Conservation (phyloP, 2,888 invertebrate genomes). For the Ophion costatus region DNA sequence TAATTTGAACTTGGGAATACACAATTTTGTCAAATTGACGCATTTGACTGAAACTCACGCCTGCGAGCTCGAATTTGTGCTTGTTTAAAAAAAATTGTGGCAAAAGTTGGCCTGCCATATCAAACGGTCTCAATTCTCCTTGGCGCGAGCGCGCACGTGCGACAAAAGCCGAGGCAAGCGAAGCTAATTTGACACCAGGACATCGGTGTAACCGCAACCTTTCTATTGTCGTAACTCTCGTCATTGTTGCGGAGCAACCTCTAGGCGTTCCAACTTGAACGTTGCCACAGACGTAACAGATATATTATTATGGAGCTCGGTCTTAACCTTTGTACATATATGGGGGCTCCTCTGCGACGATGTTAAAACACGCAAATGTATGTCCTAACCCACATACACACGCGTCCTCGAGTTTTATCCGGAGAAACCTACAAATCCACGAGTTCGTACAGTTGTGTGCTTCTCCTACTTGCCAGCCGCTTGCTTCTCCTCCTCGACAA, state of each 20-base stretch:
- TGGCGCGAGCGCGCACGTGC: not conserved
- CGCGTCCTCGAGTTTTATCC: not conserved
- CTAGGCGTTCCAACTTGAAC: slow-evolving; percentile 49
- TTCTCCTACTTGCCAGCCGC: not conserved
- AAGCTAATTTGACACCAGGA: slow-evolving; percentile 23
- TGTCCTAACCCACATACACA: slow-evolving; percentile 1
- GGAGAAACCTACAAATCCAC: slow-evolving; percentile 25
- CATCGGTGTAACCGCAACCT: slow-evolving; percentile 34
- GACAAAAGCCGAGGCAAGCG: not conserved
- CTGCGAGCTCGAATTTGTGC: too few species aligned
- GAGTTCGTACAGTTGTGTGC: slow-evolving; percentile 4
- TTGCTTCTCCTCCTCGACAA: slow-evolving; percentile 28
- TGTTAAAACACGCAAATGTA: slow-evolving; percentile 19
- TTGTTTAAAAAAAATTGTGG: too few species aligned
- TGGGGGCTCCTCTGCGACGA: not conserved
- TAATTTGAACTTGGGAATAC: too few species aligned
- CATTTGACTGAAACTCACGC: too few species aligned
- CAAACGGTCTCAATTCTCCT: too few species aligned
- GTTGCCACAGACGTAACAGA: slow-evolving; percentile 38
- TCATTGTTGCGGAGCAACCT: slow-evolving; percentile 40
- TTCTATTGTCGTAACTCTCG: slow-evolving; percentile 48
- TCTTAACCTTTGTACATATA: not conserved
- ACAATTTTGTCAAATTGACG: too few species aligned
- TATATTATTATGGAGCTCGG: slow-evolving; percentile 18
- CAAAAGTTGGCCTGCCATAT: too few species aligned